Evolutionary conservation across 2,113 vertebrate species (phyloP).

Genomic region (Pipra filicauda): DNA sequence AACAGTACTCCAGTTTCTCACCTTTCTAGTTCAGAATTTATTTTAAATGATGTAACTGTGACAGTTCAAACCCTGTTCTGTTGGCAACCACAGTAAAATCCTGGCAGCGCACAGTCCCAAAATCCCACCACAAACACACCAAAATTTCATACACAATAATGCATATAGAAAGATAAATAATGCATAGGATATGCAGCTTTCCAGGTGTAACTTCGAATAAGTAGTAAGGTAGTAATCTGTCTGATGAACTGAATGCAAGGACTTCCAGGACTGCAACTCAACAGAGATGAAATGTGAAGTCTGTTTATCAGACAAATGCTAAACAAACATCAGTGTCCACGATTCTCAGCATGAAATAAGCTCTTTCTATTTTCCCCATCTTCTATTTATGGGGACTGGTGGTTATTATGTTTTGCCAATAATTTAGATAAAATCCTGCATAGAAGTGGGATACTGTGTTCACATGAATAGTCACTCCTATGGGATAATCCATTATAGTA

Average conservation of each 20-base stretch:
- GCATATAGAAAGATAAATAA: not conserved
- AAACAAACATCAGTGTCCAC: not conserved
- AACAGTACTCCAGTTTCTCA: not conserved
- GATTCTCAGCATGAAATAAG: not conserved
- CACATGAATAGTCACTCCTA: not conserved
- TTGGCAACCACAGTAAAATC: rapidly evolving
- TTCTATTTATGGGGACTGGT: not conserved
- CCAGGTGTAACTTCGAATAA: not conserved
- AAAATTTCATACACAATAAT: not conserved
- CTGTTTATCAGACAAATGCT: not conserved
- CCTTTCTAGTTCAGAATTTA: not conserved
- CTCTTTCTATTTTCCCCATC: not conserved
- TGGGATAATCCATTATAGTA: not conserved
- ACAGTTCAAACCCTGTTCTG: not conserved
- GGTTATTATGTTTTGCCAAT: not conserved
- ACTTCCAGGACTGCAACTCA: not conserved
- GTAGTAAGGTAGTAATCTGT: not conserved
- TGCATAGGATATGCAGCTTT: not conserved
- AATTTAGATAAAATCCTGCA: not conserved
- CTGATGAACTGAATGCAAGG: not conserved
- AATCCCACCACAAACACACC: not conserved
- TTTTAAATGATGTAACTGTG: not conserved
- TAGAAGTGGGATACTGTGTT: not conserved
- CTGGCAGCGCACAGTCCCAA: not conserved
- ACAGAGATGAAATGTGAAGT: not conserved